A percentile compares a stretch with the other conserved stretches of the same genome.
These are phyloP conservation scores for Ennomos fuscantarius DNA, from an alignment of 2,888 invertebrate species.

Conservation along the genomic window DNA sequence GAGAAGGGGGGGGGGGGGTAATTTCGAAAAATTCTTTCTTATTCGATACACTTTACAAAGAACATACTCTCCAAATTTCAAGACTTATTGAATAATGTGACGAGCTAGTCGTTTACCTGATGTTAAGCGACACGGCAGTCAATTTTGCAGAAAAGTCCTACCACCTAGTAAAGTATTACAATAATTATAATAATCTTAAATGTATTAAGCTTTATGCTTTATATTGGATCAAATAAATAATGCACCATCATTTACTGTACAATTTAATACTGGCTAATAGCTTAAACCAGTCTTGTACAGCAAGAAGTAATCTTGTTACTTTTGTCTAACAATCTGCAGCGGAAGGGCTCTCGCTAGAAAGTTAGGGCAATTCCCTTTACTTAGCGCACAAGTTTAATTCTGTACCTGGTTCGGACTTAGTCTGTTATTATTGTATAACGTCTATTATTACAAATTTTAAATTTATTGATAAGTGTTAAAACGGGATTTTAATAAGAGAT, in stretches of 20 bases:
- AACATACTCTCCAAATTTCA: no score
- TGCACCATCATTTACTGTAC: conserved; percentile 29
- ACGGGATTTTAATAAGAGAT: no score
- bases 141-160: no score
- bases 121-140: no score
- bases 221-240: conserved; percentile 17
- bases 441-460: no score
- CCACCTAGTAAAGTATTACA: background rate
- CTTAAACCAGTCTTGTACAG: conserved; percentile 65
- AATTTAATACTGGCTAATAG: conserved; percentile 64
- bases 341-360: conserved; percentile 62
- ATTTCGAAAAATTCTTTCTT: no score
- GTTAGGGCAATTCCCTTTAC: conserved; percentile 74
- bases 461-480: no score
- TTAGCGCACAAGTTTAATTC: conserved; percentile 48
- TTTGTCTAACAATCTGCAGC: conserved; percentile 72
- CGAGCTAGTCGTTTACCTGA: no score
- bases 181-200: background rate
- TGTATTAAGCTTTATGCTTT: no score
- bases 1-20: no score
- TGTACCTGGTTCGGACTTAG: background rate
- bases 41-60: no score
- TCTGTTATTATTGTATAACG: background rate
- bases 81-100: no score
- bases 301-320: conserved; percentile 55